Percentiles rank a stretch among this genome's conserved stretches.
These are phyloP conservation scores for Cerceris rybyensis DNA, from an alignment of 2,888 invertebrate species.

Conservation along the genomic window DNA sequence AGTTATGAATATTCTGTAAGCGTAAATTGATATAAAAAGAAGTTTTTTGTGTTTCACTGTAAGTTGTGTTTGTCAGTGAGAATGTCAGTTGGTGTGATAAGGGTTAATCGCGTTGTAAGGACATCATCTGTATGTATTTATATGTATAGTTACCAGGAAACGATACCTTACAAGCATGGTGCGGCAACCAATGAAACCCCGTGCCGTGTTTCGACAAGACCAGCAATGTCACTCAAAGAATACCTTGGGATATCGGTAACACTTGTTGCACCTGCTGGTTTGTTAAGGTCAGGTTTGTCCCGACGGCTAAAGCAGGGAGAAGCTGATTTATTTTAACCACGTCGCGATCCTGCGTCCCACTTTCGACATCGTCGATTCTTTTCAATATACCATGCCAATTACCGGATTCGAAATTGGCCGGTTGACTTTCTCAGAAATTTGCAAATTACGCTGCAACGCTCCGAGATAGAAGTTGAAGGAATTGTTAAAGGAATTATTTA, in stretches of 20 bases:
- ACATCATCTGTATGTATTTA: too few relatives aligned
- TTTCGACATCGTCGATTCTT: background rate
- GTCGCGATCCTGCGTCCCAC: background rate
- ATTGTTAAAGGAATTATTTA: too few relatives aligned
- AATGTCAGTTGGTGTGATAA: too few relatives aligned
- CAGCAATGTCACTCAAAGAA: background rate
- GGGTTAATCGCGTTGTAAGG: too few relatives aligned
- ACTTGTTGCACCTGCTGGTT: background rate
- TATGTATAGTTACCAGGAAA: too few relatives aligned
- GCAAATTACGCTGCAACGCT: background rate
- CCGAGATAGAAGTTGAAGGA: too few relatives aligned
- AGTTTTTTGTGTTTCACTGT: too few relatives aligned
- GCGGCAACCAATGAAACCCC: background rate
- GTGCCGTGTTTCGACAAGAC: background rate
- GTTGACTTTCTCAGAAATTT: background rate
- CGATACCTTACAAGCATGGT: too few relatives aligned
- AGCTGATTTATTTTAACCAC: background rate
- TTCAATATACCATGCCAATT: constrained; percentile 5
- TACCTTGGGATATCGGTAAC: background rate
- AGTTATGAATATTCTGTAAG: too few relatives aligned
- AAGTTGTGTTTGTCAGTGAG: too few relatives aligned
- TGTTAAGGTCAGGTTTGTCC: constrained; percentile 1
- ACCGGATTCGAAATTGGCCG: background rate
- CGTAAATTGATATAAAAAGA: too few relatives aligned
- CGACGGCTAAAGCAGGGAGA: background rate